Base-by-base conservation (phyloP, 2,797 vertebrate genomes). In the Otolemur crassicaudatus region DNA sequence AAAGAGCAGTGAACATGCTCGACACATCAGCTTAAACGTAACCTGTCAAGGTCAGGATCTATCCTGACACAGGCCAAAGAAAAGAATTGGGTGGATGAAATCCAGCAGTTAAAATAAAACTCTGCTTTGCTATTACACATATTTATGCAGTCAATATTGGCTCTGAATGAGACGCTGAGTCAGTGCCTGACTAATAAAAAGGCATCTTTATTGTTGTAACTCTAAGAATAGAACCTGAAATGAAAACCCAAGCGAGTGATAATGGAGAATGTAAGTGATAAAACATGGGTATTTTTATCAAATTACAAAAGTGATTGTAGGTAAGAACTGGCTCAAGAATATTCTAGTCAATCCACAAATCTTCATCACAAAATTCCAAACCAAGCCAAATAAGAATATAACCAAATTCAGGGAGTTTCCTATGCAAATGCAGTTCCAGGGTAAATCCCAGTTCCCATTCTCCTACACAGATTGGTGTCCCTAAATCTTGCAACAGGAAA, bases 281-380 rank as follows among this genome's bases (percentile, higher is more conserved):
- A 79, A 83, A 81, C 10, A 22, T 58, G 16, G 5, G 63, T 12
- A 61, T 87, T 91, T 92, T 94, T 43, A n/a, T n/a, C 23, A 97
- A 81, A 91, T 65, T 65, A 67, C 7, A 34, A 69, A 96, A 92
- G 29, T 81, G 43, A 13, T 83, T 49, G 13, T 70, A 67, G 37
- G 73, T 58, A 73, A 72, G 14, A 77, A 82, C n/a, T 87, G 29
- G 27, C 17, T 81, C 94, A 11, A 86, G n/a, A 83, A 77, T 63
- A 87, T 14, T 85, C 11, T 82, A 77, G 43, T 67, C 37, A 53
- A 16, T 17, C 29, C 16, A 67, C 1, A 19, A 86, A 49, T 72
- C 19, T 91, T 90, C 22, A 79, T 69, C 13, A 81, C 3, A 49
- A 73, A 43, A 40, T 72, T 95, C 31, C 16, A 83, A 93, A 65